phyloP scores from a whole-genome alignment of 2,797 vertebrate genomes.

The Scomberomorus guttatus region DNA sequence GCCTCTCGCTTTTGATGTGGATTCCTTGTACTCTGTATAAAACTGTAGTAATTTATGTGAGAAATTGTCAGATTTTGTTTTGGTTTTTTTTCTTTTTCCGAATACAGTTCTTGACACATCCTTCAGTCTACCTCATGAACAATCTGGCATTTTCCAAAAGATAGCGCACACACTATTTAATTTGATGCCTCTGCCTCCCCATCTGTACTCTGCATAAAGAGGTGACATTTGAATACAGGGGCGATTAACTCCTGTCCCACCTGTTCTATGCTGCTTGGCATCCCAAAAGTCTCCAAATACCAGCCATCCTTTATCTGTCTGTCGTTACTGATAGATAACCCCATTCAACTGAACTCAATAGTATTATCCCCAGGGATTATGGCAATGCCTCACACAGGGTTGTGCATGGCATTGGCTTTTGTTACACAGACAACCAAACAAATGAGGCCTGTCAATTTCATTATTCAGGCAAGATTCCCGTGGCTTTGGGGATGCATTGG shows the following conservation, averaged over 20 bases:
- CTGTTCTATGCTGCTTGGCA: conserved; percentile 33
- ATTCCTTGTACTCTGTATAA: not conserved
- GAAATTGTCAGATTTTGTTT: not conserved
- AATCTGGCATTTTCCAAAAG: conserved; percentile 35
- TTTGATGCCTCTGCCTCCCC: conserved; percentile 19
- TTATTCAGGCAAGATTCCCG: conserved; percentile 57
- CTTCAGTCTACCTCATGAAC: conserved; percentile 16
- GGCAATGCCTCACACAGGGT: conserved; percentile 45
- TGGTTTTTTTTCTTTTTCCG: not conserved
- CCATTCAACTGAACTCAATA: conserved; percentile 62
- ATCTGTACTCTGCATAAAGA: conserved; percentile 33
- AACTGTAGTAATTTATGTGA: not conserved
- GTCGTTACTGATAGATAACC: conserved; percentile 72
- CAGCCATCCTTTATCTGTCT: conserved; percentile 61
- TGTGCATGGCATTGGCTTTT: conserved; percentile 58
- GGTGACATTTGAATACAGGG: conserved; percentile 55
- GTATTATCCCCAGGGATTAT: conserved; percentile 70
- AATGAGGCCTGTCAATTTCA: conserved; percentile 72
- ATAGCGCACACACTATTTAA: conserved; percentile 35
- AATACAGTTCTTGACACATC: conserved; percentile 13
- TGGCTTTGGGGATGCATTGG: conserved; percentile 34
- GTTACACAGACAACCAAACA: conserved; percentile 65
- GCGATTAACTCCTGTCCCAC: conserved; percentile 56
- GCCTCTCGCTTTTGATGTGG: not conserved
- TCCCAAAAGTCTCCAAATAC: conserved; percentile 64